Percentiles rank a stretch among this genome's conserved stretches.
phyloP scores from a whole-genome alignment of 2,797 vertebrate genomes.

The Crenichthys baileyi region DNA sequence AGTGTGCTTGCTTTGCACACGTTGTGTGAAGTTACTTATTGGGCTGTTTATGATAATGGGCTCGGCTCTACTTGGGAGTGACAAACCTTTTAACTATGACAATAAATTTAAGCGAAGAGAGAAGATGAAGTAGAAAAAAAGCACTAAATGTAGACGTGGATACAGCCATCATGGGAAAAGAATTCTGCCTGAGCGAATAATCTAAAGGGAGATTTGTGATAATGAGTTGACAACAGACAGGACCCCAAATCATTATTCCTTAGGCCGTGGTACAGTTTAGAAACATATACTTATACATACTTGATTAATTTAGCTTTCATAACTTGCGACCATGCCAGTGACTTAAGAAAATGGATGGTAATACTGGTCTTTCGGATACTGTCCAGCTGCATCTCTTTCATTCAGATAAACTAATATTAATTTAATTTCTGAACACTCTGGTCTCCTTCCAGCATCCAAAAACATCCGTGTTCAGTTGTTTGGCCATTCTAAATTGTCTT shows the following conservation, averaged over 20 bases:
- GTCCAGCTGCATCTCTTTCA: neutral
- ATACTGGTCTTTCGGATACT: neutral
- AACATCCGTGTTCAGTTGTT: neutral
- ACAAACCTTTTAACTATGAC: conserved; percentile 65
- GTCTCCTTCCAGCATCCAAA: neutral
- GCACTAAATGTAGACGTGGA: conserved; percentile 24
- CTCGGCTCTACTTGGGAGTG: conserved; percentile 62
- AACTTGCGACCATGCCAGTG: neutral
- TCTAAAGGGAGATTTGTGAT: conserved; percentile 18
- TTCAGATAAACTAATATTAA: neutral
- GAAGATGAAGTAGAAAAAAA: conserved; percentile 19
- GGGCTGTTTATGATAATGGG: conserved; percentile 79
- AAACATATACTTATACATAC: neutral
- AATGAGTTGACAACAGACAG: conserved; percentile 6
- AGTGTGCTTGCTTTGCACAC: conserved; percentile 75
- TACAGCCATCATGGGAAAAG: conserved; percentile 22
- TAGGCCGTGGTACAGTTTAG: neutral
- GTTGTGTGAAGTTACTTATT: conserved; percentile 74
- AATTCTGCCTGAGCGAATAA: conserved; percentile 11
- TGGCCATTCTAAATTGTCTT: neutral
- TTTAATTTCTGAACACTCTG: neutral
- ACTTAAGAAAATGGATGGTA: neutral
- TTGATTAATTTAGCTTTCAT: neutral
- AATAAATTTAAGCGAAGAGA: conserved; percentile 50
- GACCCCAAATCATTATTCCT: neutral